phyloP scores from a whole-genome alignment of 2,888 invertebrate genomes.

The Mechanitis mazaeus region DNA sequence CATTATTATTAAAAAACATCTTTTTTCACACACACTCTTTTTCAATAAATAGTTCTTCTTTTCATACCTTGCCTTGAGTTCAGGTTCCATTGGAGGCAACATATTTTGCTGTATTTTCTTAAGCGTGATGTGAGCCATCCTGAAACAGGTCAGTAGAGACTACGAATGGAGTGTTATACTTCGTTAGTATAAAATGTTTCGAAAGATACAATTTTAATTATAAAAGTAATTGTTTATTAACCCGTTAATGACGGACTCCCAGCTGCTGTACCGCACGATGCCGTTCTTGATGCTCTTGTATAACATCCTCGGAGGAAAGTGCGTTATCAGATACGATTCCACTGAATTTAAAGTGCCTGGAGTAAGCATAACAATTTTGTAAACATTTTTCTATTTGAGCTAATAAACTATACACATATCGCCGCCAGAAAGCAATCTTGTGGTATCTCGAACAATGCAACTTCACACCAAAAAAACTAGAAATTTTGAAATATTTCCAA shows the following conservation, averaged over 20 bases:
- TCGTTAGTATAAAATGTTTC: too few relatives aligned
- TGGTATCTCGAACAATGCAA: too few relatives aligned
- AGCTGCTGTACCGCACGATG: slow-evolving; percentile 87
- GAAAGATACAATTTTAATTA: background rate
- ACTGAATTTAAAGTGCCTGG: slow-evolving; percentile 84
- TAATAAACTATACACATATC: too few relatives aligned
- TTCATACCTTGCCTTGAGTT: slow-evolving; percentile 17
- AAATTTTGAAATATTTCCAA: too few relatives aligned
- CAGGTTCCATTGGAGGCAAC: slow-evolving; percentile 5
- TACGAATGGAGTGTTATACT: too few relatives aligned
- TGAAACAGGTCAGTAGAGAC: slow-evolving; percentile 5
- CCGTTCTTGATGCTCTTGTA: slow-evolving; percentile 49
- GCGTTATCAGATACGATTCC: slow-evolving; percentile 79
- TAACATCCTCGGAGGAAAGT: slow-evolving; percentile 34
- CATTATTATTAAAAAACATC: too few relatives aligned
- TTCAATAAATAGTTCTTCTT: too few relatives aligned
- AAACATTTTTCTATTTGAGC: too few relatives aligned
- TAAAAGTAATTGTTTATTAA: slow-evolving; percentile 20
- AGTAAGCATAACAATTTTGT: too few relatives aligned
- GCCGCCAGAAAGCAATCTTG: too few relatives aligned
- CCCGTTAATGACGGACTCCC: slow-evolving; percentile 90
- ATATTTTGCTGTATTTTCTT: slow-evolving; percentile 9
- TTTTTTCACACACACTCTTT: too few relatives aligned
- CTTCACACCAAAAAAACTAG: too few relatives aligned
- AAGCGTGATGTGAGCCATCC: slow-evolving; percentile 12